Percentiles rank a stretch among this genome's conserved stretches.
Evolutionary conservation across 1,140 invertebrate genomes (phyloP).

Genomic region (Pectinophora gossypiella): DNA sequence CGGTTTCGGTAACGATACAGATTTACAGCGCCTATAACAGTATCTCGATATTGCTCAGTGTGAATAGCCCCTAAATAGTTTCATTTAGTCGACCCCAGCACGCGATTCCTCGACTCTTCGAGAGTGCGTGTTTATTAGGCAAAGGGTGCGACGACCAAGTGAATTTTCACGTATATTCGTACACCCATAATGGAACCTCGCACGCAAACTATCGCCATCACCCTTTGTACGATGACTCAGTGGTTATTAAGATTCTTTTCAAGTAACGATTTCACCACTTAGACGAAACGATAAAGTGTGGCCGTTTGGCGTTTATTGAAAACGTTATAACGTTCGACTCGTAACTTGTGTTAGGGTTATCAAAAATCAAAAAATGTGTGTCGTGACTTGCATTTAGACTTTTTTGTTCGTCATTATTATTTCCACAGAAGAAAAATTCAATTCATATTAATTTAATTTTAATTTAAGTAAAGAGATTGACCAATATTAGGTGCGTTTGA

Average conservation of each 20-base stretch:
- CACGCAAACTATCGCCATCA: constrained; percentile 26
- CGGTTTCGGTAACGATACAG: not conserved
- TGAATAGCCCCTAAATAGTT: constrained; percentile 4
- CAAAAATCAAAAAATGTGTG: no score
- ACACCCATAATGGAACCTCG: constrained; percentile 26
- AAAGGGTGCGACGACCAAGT: constrained; percentile 27
- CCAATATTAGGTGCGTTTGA: no score
- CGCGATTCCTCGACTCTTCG: constrained; percentile 22
- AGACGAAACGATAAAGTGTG: no score
- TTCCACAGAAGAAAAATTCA: no score
- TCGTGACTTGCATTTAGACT: no score
- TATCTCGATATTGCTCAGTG: not conserved
- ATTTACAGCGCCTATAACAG: not conserved
- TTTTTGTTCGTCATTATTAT: no score
- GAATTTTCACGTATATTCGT: constrained; percentile 31
- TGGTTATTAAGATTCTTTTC: constrained; percentile 11
- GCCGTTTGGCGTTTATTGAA: no score
- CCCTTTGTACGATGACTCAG: constrained; percentile 10
- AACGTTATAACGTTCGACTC: no score
- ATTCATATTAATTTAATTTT: no score
- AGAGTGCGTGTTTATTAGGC: constrained; percentile 26
- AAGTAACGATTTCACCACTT: no score
- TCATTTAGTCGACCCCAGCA: constrained; percentile 4
- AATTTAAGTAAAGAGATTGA: no score
- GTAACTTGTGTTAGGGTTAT: no score